These are phyloP conservation scores for Pelobates fuscus DNA, from an alignment of 2,113 vertebrate genomes.

Conservation along the genomic window DNA sequence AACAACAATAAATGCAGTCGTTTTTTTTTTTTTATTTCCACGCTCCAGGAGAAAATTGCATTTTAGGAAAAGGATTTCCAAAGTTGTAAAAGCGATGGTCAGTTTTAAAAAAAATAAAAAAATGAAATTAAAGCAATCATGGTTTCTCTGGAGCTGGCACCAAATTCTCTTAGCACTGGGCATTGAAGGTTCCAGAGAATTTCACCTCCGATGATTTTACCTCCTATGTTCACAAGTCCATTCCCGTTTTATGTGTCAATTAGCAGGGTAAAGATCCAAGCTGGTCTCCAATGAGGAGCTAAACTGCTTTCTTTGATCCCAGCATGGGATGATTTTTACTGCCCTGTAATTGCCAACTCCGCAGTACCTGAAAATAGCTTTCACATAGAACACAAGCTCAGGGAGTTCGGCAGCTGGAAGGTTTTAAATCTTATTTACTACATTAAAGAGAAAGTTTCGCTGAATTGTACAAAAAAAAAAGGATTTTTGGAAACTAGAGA, in stretches of 20 bases:
- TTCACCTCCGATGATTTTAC: neutral
- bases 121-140: neutral
- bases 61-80: neutral
- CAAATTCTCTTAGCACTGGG: neutral
- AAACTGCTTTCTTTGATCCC: constrained; percentile 31
- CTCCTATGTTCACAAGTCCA: constrained; percentile 26
- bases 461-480: neutral
- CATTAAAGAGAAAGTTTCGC: neutral
- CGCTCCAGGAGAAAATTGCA: too few relatives aligned
- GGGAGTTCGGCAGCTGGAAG: neutral
- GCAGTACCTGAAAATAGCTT: constrained; percentile 27
- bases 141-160: neutral
- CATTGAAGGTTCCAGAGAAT: neutral
- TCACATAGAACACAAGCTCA: neutral
- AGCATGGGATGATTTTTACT: constrained; percentile 20
- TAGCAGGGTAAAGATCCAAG: constrained; percentile 2
- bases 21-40: neutral
- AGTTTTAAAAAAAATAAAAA: neutral
- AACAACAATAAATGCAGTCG: neutral
- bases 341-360: constrained; percentile 2
- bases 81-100: neutral
- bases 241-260: constrained; percentile 41
- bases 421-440: neutral
- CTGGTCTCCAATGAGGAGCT: constrained; percentile 20
- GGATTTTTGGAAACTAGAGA: too few relatives aligned